Base-by-base conservation (phyloP, 2,888 invertebrate species). In the Heliconius aoede region DNA sequence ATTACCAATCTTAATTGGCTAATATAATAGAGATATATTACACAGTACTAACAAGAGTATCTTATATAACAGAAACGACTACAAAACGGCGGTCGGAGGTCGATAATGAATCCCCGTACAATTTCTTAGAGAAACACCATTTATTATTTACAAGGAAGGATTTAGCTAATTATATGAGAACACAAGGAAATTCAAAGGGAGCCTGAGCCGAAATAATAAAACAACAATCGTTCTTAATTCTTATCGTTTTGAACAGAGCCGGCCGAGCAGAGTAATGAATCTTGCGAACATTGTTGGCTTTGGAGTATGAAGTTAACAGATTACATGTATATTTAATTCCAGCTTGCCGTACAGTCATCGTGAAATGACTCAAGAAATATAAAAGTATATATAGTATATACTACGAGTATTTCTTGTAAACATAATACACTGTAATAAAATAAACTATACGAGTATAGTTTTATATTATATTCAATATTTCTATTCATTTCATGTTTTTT, bases 291-390 rank as follows among this genome's bases (percentile, higher is more conserved):
- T 82, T 83, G 82, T 83, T 83, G 80, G 79, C 82, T 84, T 79
- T 80, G 80, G 80, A 82, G 82, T 85, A 85, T 84, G 85, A 84
- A 85, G 83, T 83, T 85, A 85, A 85, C 84, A 86, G 85, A 88
- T 87, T 86, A 85, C 86, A 86, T 86, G 85, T 86, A 87, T 87
- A 85, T 88, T 87, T 86, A 87, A 86, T 87, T 85, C 83, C 40
- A 80, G 78, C 78, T 73, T n/a, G n/a, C n/a, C 79, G 79, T 77
- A 80, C 76, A 74, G 69, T 78, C 80, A 15, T n/a, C 60, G 32
- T 68, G 18, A 69, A 74, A 60, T 26, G 58, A 4, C 26, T 58
- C 36, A 58, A 58, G 72, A 21, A 36, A 55, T 55, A 69, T 4
- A 55, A n/a, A n/a, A n/a, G n/a, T n/a, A n/a, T n/a, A n/a, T n/a